These are phyloP conservation scores for Heliocidaris tuberculata DNA, from an alignment of 35 echinoderm and acorn worm species.

Conservation along the genomic window DNA sequence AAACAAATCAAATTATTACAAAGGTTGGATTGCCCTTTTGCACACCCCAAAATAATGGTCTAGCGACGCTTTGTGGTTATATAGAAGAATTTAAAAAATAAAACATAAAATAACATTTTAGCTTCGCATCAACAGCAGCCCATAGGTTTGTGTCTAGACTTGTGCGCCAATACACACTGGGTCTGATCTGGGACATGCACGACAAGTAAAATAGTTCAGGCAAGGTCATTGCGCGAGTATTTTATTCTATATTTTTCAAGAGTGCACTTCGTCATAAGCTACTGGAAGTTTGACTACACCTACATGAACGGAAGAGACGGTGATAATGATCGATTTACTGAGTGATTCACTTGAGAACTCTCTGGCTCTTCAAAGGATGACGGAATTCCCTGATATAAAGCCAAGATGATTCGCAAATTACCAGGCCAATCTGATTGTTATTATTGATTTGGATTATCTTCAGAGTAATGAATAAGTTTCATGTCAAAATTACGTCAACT, in stretches of 20 bases:
- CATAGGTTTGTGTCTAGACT: background rate
- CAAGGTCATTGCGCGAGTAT: background rate
- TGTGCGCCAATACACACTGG: background rate
- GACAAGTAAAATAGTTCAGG: background rate
- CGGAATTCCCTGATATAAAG: background rate
- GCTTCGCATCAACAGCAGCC: background rate
- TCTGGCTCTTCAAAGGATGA: background rate
- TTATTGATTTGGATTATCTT: background rate
- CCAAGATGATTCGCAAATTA: background rate
- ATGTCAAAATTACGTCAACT: background rate
- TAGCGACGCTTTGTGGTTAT: too few species aligned
- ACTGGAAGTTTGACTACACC: slow-evolving; percentile 26
- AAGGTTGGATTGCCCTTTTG: too few species aligned
- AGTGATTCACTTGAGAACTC: background rate
- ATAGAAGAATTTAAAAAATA: too few species aligned
- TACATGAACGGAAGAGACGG: slow-evolving; percentile 4
- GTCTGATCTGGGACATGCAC: background rate
- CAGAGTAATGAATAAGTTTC: background rate
- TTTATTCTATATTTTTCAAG: background rate
- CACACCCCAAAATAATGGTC: too few species aligned
- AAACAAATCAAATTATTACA: too few species aligned
- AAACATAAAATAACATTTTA: background rate
- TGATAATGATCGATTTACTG: slow-evolving; percentile 28
- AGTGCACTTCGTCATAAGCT: slow-evolving; percentile 6
- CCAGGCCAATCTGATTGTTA: background rate